Evolutionary conservation across 2,888 invertebrate species (phyloP), one percentile per base, ranked within the genome.

Genomic region (Eumacrocentrus americanus): DNA sequence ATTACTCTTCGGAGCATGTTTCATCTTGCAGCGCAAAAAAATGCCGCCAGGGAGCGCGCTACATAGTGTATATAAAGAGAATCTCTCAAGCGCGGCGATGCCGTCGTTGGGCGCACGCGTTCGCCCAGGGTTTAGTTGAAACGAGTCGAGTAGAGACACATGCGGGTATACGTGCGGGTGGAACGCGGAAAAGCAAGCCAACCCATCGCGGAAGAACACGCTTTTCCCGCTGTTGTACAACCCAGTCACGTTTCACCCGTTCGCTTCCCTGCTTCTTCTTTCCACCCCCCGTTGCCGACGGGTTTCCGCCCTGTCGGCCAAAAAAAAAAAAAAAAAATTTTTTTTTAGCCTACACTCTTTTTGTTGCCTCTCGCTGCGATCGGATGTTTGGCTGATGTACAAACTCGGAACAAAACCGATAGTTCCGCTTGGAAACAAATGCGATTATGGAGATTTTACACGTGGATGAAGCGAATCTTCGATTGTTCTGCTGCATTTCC

Each of bases 1-100:
- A n/a, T n/a, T n/a, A n/a, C n/a, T n/a, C n/a, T n/a, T n/a, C n/a
- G n/a, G n/a, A n/a, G n/a, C n/a, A n/a, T n/a, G n/a, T n/a, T 69
- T 64, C 64, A 62, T 63, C 54, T 58, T 42, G 61, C 47, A 59
- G 48, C 50, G 58, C 9, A 59, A 46, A 57, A 64, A 58, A n/a
- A n/a, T n/a, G n/a, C n/a, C n/a, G n/a, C n/a, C n/a, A n/a, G n/a
- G n/a, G n/a, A n/a, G n/a, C n/a, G n/a, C n/a, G n/a, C n/a, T n/a
- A n/a, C n/a, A n/a, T n/a, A n/a, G n/a, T n/a, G n/a, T n/a, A n/a
- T n/a, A n/a, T n/a, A n/a, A n/a, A n/a, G n/a, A n/a, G n/a, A n/a
- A n/a, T n/a, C n/a, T n/a, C n/a, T n/a, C n/a, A n/a, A n/a, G n/a
- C n/a, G n/a, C n/a, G n/a, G n/a, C n/a, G n/a, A n/a, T n/a, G n/a